phyloP scores from a whole-genome alignment of 2,888 invertebrate genomes.

The Meganola albula region DNA sequence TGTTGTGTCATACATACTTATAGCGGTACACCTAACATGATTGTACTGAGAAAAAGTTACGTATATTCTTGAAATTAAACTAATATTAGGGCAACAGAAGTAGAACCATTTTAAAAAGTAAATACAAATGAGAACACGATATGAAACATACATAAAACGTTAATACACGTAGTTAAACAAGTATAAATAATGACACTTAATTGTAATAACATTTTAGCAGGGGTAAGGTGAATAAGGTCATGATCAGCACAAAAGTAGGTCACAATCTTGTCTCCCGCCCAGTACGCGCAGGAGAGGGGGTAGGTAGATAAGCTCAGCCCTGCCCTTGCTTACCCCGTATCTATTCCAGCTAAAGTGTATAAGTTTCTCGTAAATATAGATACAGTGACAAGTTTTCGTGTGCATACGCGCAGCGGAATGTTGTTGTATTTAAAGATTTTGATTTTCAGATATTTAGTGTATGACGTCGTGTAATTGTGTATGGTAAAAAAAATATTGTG shows the following conservation, averaged over 20 bases:
- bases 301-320: slow-evolving; percentile 21
- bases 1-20: slow-evolving; percentile 5
- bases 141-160: too few relatives aligned
- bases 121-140: too few relatives aligned
- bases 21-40: not conserved
- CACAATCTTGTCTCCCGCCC: slow-evolving; percentile 44
- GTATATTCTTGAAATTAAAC: not conserved
- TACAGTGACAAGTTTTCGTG: too few relatives aligned
- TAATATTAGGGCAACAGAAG: too few relatives aligned
- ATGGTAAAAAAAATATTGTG: too few relatives aligned
- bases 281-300: slow-evolving; percentile 20
- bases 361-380: too few relatives aligned
- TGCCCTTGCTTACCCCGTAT: slow-evolving; percentile 38
- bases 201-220: not conserved
- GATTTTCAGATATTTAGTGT: too few relatives aligned
- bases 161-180: not conserved
- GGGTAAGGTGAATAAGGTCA: slow-evolving; percentile 37
- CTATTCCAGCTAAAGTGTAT: slow-evolving; percentile 14
- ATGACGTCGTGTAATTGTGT: too few relatives aligned
- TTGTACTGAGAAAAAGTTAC: not conserved
- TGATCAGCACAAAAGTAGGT: slow-evolving; percentile 59
- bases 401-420: too few relatives aligned
- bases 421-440: too few relatives aligned
- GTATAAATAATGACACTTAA: not conserved
- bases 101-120: too few relatives aligned